A percentile compares a stretch with the other conserved stretches of the same genome.
Conservation (phyloP, 2,888 invertebrate species). For the Volucella bombylans region DNA sequence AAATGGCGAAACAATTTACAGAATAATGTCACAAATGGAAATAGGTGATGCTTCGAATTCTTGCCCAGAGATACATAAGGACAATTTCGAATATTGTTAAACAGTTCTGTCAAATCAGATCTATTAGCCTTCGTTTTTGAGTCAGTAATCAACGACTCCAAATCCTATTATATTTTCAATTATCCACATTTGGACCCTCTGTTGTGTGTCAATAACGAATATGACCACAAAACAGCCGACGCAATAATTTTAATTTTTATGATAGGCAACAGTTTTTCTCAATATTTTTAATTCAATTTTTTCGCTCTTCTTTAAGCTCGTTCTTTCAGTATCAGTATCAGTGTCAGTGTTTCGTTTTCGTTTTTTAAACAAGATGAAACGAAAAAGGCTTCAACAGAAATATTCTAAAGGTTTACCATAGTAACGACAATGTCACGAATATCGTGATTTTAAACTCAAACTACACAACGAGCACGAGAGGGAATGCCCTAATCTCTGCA, state of each 20-base stretch:
- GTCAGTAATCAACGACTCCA: too few species aligned
- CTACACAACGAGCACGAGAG: slow-evolving; percentile 25
- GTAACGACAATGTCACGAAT: slow-evolving; percentile 70
- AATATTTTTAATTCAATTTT: too few species aligned
- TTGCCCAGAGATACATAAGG: too few species aligned
- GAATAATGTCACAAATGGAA: too few species aligned
- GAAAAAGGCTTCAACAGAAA: background rate
- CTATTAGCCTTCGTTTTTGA: too few species aligned
- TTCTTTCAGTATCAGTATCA: too few species aligned
- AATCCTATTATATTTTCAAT: background rate
- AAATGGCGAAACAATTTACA: too few species aligned
- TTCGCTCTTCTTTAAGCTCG: slow-evolving; percentile 14
- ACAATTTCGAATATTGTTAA: too few species aligned
- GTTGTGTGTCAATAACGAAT: slow-evolving; percentile 7
- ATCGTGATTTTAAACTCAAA: slow-evolving; percentile 57
- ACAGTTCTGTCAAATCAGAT: too few species aligned
- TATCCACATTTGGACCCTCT: background rate
- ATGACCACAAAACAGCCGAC: slow-evolving; percentile 32
- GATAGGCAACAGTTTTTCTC: slow-evolving; percentile 29
- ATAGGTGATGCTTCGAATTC: too few species aligned
- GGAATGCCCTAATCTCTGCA: slow-evolving; percentile 64
- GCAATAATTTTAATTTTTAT: slow-evolving; percentile 51
- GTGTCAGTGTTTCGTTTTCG: slow-evolving; percentile 23
- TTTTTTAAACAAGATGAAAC: slow-evolving; percentile 9
- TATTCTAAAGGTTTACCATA: slow-evolving; percentile 21